A percentile compares a stretch with the other conserved stretches of the same genome.
Evolutionary conservation across 2,888 invertebrate species (phyloP).

Genomic region (Orthosia cruda): DNA sequence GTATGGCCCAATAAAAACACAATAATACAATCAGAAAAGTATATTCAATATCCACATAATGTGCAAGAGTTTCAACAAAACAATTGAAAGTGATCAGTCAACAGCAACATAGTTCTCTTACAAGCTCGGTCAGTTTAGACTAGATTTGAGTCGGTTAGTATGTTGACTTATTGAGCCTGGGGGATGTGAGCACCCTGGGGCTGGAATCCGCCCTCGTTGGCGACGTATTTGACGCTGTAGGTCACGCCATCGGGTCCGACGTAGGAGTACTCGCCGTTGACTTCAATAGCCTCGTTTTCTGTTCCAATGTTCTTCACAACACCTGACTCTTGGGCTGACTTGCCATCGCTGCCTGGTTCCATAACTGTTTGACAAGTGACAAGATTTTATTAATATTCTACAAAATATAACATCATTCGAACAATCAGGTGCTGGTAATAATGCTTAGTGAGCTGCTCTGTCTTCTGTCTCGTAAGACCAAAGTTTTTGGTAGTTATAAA

Average conservation of each 20-base stretch:
- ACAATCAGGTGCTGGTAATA: neutral
- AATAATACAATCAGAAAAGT: conserved; percentile 60
- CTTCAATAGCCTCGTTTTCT: conserved; percentile 86
- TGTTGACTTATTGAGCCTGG: conserved; percentile 50
- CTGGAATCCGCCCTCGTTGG: conserved; percentile 91
- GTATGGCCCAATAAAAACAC: conserved; percentile 33
- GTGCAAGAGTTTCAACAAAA: conserved; percentile 63
- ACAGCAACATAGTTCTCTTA: conserved; percentile 53
- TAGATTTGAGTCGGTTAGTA: conserved; percentile 54
- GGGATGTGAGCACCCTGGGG: conserved; percentile 83
- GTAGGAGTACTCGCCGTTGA: conserved; percentile 90
- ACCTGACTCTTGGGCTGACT: conserved; percentile 76
- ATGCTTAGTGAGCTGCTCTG: neutral
- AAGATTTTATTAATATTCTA: conserved; percentile 14
- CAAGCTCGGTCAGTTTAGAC: conserved; percentile 59
- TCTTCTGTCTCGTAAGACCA: neutral
- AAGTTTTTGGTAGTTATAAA: neutral
- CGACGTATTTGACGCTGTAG: conserved; percentile 88
- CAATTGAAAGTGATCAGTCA: conserved; percentile 60
- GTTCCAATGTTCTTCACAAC: conserved; percentile 85
- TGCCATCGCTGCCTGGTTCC: conserved; percentile 87
- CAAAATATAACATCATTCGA: neutral
- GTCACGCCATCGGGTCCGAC: conserved; percentile 84
- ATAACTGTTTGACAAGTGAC: conserved; percentile 66
- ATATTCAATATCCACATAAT: conserved; percentile 68